Base-by-base conservation (phyloP, 2,888 invertebrate species). In the Lochmaea capreae region DNA sequence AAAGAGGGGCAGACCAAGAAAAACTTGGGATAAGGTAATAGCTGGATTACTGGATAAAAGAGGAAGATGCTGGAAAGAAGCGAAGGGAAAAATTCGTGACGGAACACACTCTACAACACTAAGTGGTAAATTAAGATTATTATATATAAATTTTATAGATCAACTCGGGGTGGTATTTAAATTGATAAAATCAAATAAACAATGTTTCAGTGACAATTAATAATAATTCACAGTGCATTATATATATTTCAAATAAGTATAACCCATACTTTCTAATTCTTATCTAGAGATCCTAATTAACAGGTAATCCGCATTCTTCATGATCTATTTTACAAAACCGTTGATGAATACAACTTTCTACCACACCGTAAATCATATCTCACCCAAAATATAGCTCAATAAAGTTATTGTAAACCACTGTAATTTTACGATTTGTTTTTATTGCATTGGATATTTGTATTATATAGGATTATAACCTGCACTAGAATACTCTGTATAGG, bases 381-480 rank as follows among this genome's bases (percentile, higher is more conserved):
- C 42, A 58, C n/a, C 71, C 71, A 71, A 71, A 71, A 71, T 71
- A 71, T 39, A 69, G 67, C 33, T 39, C 70, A 46, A 73, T 62
- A 73, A 71, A 54, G 58, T 65, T 73, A 67, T 75, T 74, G 73
- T 72, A 63, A 54, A 54, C 71, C 67, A 75, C 54, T 77, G 76
- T 75, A 77, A 76, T 76, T 81, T 81, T 81, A 81, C 79, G 81
- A 77, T 81, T 81, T 81, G 81, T 81, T 81, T 81, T 81, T 81
- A 81, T 79, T 81, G 79, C 78, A 72, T 69, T 78, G 71, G 72
- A 79, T 76, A 71, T 72, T 73, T 75, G 65, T 71, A 77, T 73
- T 78, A n/a, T n/a, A n/a, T n/a, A 67, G 67, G 66, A 74, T 67
- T 72, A 71, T 58, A 65, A 49, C 59, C 39, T 65, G 74, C 76